Base-by-base conservation (phyloP, 2,888 invertebrate species). In the Ophonus ardosiacus region DNA sequence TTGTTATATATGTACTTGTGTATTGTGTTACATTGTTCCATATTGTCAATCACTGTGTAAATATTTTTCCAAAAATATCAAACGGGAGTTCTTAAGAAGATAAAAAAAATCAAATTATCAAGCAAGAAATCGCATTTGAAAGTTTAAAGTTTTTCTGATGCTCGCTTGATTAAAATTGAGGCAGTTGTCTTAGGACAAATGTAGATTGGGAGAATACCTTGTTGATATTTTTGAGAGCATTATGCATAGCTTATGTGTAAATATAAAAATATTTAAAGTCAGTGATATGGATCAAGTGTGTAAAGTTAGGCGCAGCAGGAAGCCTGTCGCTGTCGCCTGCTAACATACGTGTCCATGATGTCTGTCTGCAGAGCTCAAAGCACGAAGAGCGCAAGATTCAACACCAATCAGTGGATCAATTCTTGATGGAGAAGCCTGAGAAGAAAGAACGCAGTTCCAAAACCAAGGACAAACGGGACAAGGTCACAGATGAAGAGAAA, bases 401-500 rank as follows among this genome's bases (percentile, higher is more conserved):
- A 87, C 89, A 89, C 80, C 87, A 87, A n/a, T n/a, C n/a, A 65
- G 88, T 88, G 86, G 86, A 89, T 83, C 90, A 90, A 81, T 91
- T 89, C 87, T 88, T 89, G 81, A 86, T 88, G 8, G 92, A 92
- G 86, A 92, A 92, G 88, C 85, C 89, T 51, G 91, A 92, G 84
- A 92, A 93, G 89, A 93, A 93, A 88, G 93, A 93, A 87, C 90
- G 93, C 68, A 89, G 91, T 21, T 88, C 91, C 3, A 93, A 92
- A 88, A 88, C 90, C 85, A 94, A 93, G 90, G 93, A 93, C 86
- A 93, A 93, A 88, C 88, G 95, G 91, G 92, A 94, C 90, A 93
- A 95, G 92, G 92, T 95, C 78, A 95, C 94, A 80, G 96, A 96
- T 86, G 96, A 96, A 90, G 96, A 96, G 89, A 94, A 96, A 89